Evolutionary conservation across 2,888 invertebrate genomes (phyloP), one percentile per base, ranked within the genome.

Genomic region (Xanthia togata): DNA sequence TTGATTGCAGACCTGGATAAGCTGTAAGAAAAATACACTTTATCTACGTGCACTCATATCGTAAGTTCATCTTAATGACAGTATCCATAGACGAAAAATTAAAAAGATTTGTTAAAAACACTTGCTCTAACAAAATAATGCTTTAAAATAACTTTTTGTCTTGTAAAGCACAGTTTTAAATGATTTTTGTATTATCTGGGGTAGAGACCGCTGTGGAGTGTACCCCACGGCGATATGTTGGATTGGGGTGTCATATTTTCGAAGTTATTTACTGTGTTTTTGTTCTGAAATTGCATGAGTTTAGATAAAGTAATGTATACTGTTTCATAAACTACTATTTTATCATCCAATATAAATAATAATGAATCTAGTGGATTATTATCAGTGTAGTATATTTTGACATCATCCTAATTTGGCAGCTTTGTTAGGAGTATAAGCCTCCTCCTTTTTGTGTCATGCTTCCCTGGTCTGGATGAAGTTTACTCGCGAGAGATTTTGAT

Each of bases 1-100:
- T 95, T n/a, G 91, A 89, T 81, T 96, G 96, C 0, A 96, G 83
- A 2, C 95, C 96, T 31, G 96, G 94, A 65, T 95, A 95, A 0
- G 93, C 96, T 96, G 35, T 63, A 35, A 38, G 44, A 75, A 70
- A 64, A 6, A 38, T n/a, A 35, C 35, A 35, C 6, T 23, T 35
- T 59, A 35, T 35, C 4, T 20, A 8, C 20, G 20, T 8, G n/a
- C 3, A 35, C 3, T n/a, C 17, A 26, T 26, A 65, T 31, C 4
- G 4, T 44, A 67, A 31, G 12, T 14, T 47, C 44, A 12, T 0
- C 20, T 35, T 5, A 11, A 35, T 23, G 35, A 38, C 62, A 23
- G 63, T 9, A 14, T 38, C 38, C 14, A n/a, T 62, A 12, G 4
- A 35, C 14, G 8, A 35, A 6, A 38, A 38, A 62, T 12, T 8